Percentiles rank a stretch among this genome's conserved stretches.
phyloP scores from a whole-genome alignment of 2,113 vertebrate species.

The Drymodes brunneopygia region DNA sequence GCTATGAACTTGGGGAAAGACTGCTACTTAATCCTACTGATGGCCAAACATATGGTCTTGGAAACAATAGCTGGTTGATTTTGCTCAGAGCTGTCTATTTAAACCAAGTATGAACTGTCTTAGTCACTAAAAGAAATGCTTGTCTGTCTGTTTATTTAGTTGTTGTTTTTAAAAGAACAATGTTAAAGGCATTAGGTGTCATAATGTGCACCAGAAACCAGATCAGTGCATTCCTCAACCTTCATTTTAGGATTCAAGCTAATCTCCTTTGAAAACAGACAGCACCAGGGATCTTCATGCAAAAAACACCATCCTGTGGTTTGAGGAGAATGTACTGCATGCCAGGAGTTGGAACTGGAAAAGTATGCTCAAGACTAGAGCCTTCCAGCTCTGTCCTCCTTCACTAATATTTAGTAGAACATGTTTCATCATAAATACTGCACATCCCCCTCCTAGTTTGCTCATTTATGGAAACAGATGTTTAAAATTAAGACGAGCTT shows the following conservation, averaged over 20 bases:
- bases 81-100: background rate
- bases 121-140: background rate
- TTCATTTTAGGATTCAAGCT: background rate
- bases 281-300: background rate
- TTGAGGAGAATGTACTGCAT: background rate
- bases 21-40: background rate
- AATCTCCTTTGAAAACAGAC: background rate
- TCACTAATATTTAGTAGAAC: conserved; percentile 13
- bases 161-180: background rate
- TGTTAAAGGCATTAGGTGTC: background rate
- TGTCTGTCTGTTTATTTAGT: background rate
- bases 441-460: background rate
- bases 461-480: conserved; percentile 40
- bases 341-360: background rate
- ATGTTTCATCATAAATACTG: conserved; percentile 38
- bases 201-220: background rate
- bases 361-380: background rate
- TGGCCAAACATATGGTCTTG: background rate
- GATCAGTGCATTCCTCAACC: background rate
- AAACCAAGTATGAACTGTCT: background rate
- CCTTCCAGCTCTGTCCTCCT: background rate
- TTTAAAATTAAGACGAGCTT: conserved; percentile 58
- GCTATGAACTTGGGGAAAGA: background rate
- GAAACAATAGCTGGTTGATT: conserved; percentile 13
- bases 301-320: background rate